phyloP scores from a whole-genome alignment of 1,140 invertebrate genomes.

The Trachymyrmex cornetzi region DNA sequence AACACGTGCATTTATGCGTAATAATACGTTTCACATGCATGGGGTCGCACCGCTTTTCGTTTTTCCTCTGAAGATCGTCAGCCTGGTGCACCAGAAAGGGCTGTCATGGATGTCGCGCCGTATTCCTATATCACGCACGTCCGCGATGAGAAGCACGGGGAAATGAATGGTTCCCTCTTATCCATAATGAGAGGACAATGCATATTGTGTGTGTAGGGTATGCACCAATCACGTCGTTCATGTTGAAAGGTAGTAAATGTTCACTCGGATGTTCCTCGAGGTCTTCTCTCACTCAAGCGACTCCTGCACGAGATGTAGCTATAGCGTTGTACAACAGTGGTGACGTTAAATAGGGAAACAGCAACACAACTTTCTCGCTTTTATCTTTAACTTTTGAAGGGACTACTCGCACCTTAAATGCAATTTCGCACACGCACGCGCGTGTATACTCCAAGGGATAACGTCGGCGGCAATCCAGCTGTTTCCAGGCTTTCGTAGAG shows the following conservation, averaged over 20 bases:
- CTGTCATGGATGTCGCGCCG: not conserved
- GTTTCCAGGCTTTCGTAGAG: not conserved
- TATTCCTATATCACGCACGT: slow-evolving; percentile 15
- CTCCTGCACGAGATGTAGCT: slow-evolving; percentile 47
- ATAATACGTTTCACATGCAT: slow-evolving; percentile 12
- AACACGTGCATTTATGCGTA: slow-evolving; percentile 13
- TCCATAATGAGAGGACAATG: slow-evolving; percentile 14
- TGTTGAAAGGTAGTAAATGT: slow-evolving; percentile 53
- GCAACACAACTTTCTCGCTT: slow-evolving; percentile 42
- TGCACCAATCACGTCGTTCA: slow-evolving; percentile 41
- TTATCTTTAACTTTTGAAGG: slow-evolving; percentile 48
- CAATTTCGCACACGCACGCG: slow-evolving; percentile 43
- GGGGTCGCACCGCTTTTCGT: slow-evolving; percentile 20
- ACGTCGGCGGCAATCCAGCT: slow-evolving; percentile 6
- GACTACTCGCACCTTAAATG: slow-evolving; percentile 20
- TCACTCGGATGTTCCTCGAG: slow-evolving; percentile 29
- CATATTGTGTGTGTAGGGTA: slow-evolving; percentile 40
- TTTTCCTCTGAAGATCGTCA: slow-evolving; percentile 34
- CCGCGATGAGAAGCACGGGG: slow-evolving; percentile 1
- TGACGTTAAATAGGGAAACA: slow-evolving; percentile 41
- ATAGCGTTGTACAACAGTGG: slow-evolving; percentile 33
- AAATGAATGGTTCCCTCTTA: not conserved
- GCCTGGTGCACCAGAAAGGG: not conserved
- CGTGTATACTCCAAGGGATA: not conserved
- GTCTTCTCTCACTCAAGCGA: slow-evolving; percentile 23